Evolutionary conservation across 2,113 vertebrate genomes (phyloP), one percentile per base, ranked within the genome.

Genomic region (Amphilophus citrinellus): DNA sequence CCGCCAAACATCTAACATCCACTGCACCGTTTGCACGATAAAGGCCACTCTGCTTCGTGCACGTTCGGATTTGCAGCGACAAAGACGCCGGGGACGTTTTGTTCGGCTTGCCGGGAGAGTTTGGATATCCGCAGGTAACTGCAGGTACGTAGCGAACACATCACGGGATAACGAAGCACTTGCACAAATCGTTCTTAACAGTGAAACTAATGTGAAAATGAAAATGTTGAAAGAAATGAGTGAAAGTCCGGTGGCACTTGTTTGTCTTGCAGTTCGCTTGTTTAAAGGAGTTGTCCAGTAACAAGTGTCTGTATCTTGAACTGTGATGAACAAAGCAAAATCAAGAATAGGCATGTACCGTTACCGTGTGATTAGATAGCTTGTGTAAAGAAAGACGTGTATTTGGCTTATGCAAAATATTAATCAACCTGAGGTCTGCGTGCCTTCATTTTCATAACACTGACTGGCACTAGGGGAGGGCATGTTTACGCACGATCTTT

Each of bases 401-500:
- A 62, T 61, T 77, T 62, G 77, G 56, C 56, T 73, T 14, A 44
- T 65, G 24, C 17, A 32, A 14, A 50, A 13, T 79, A 76, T 77
- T 65, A 76, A 83, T 88, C 62, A 87, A 81, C 61, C 57, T 17
- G 44, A 80, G 3, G 58, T 66, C 60, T 66, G 85, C 56, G 42
- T 35, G 84, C 39, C 53, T 68, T 86, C 37, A 50, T 75, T 85
- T 78, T 84, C 60, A 75, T 77, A 56, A 80, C 83, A 63, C 44
- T 57, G 86, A 68, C 39, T 89, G 91, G 87, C 89, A 86, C 85
- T 78, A 44, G 44, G 6, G 37, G 37, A 39, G 84, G 87, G 73
- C 91, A 77, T 89, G 89, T 93, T 92, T 94, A 93, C 91, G 93
- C 94, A 91, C 85, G 89, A 86, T 76, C 82, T 92, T 92, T 91